phyloP scores from a whole-genome alignment of 2,888 invertebrate genomes.

The Chrysina gloriosa region DNA sequence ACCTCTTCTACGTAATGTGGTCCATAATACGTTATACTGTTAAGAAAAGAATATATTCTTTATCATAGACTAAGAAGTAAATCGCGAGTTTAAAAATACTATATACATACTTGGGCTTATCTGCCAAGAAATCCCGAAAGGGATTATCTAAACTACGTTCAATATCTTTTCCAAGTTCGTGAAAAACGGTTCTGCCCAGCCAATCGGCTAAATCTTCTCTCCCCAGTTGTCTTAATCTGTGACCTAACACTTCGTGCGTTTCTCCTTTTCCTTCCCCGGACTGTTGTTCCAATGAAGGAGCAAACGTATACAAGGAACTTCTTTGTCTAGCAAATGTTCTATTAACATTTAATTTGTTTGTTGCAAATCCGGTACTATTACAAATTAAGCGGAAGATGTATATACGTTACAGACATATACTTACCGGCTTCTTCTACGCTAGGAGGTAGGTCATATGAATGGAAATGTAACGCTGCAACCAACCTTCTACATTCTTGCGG shows the following conservation, averaged over 20 bases:
- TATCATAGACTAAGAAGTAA: background rate
- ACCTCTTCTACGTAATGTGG: slow-evolving; percentile 45
- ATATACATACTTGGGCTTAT: slow-evolving; percentile 18
- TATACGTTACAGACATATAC: slow-evolving; percentile 36
- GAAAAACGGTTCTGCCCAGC: slow-evolving; percentile 70
- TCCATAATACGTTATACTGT: slow-evolving; percentile 35
- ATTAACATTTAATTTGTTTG: slow-evolving; percentile 12
- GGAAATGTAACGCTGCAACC: slow-evolving; percentile 70
- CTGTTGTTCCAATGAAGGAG: slow-evolving; percentile 71
- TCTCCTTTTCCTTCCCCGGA: slow-evolving; percentile 68
- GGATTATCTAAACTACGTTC: slow-evolving; percentile 56
- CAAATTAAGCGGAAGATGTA: too few species aligned
- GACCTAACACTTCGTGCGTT: slow-evolving; percentile 69
- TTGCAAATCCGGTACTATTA: background rate
- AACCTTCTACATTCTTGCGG: slow-evolving; percentile 70
- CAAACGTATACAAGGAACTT: slow-evolving; percentile 69
- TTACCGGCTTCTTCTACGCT: slow-evolving; percentile 61
- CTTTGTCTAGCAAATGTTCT: slow-evolving; percentile 66
- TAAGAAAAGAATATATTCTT: background rate
- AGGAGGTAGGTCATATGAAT: slow-evolving; percentile 64
- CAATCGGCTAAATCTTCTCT: slow-evolving; percentile 71
- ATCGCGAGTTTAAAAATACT: background rate
- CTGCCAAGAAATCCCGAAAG: slow-evolving; percentile 52
- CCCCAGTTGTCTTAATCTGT: slow-evolving; percentile 71
- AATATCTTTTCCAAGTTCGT: slow-evolving; percentile 67